These are phyloP conservation scores for Phalacrocorax pelagicus DNA, from an alignment of 2,113 vertebrate genomes.

Conservation along the genomic window DNA sequence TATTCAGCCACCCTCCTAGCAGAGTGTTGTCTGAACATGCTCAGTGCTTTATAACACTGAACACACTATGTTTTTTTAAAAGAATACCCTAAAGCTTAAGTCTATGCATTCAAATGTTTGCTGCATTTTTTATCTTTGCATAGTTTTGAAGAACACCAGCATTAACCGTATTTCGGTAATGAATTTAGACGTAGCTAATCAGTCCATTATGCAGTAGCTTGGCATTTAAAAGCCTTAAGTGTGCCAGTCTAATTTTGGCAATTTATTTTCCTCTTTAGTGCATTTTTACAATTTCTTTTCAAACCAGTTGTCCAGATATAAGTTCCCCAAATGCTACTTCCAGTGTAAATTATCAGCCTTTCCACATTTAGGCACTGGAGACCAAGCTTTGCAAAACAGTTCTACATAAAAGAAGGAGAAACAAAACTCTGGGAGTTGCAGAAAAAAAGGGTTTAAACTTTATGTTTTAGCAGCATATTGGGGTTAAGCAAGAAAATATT, in stretches of 20 bases:
- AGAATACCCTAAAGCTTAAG: neutral
- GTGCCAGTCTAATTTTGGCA: constrained; percentile 8
- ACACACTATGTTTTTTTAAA: neutral
- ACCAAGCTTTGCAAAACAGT: neutral
- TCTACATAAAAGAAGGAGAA: neutral
- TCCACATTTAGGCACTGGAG: constrained; percentile 26
- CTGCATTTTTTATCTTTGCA: neutral
- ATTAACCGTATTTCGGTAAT: neutral
- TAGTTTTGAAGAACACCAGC: neutral
- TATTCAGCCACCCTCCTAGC: neutral
- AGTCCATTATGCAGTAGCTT: neutral
- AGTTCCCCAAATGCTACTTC: neutral
- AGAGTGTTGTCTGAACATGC: neutral
- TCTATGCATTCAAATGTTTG: neutral
- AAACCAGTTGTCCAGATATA: constrained; percentile 25
- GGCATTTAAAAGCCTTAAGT: neutral
- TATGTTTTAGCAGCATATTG: neutral
- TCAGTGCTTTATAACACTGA: neutral
- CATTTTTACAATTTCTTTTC: constrained; percentile 27
- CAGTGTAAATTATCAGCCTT: constrained; percentile 37
- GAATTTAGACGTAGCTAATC: neutral
- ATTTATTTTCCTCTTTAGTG: neutral
- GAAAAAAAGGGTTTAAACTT: neutral
- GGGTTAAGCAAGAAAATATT: constrained; percentile 1
- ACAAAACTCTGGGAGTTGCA: neutral